Conservation (phyloP, 2,113 vertebrate species). For the Seriola aureovittata region DNA sequence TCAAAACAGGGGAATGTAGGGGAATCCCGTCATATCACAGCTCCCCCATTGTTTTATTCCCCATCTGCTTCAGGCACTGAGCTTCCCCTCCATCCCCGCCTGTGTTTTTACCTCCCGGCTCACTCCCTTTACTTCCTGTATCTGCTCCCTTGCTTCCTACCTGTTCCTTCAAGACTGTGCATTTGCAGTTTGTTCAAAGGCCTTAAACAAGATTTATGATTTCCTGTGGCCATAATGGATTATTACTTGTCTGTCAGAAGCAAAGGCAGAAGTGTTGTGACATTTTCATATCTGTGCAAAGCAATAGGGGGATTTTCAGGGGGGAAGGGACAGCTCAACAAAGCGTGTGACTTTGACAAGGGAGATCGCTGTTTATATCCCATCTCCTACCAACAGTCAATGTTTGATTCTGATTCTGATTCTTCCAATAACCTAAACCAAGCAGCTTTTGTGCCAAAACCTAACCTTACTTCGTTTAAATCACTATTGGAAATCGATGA, state of each 20-base stretch:
- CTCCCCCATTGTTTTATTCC: slow-evolving; percentile 70
- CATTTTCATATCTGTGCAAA: background rate
- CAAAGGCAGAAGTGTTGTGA: background rate
- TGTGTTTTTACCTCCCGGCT: slow-evolving; percentile 19
- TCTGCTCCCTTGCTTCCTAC: slow-evolving; percentile 42
- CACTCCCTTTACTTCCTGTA: slow-evolving; percentile 46
- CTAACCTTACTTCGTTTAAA: background rate
- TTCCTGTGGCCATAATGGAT: background rate
- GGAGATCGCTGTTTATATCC: background rate
- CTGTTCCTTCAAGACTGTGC: slow-evolving; percentile 16
- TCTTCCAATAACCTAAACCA: background rate
- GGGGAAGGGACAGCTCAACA: background rate
- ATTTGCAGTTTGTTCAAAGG: background rate
- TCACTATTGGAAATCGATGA: background rate
- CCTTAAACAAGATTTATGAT: background rate
- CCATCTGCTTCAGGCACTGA: slow-evolving; percentile 49
- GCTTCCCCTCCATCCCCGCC: slow-evolving; percentile 35
- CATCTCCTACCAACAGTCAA: background rate
- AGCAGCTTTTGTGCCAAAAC: no score
- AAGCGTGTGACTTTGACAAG: background rate
- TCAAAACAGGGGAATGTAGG: slow-evolving; percentile 61
- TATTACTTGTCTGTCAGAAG: background rate
- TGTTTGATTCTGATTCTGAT: no score
- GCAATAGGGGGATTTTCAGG: background rate
- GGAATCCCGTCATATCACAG: slow-evolving; percentile 72